Percentiles rank a stretch among this genome's conserved stretches.
Conservation (phyloP, 1,140 invertebrate species). For the Solen grandis region DNA sequence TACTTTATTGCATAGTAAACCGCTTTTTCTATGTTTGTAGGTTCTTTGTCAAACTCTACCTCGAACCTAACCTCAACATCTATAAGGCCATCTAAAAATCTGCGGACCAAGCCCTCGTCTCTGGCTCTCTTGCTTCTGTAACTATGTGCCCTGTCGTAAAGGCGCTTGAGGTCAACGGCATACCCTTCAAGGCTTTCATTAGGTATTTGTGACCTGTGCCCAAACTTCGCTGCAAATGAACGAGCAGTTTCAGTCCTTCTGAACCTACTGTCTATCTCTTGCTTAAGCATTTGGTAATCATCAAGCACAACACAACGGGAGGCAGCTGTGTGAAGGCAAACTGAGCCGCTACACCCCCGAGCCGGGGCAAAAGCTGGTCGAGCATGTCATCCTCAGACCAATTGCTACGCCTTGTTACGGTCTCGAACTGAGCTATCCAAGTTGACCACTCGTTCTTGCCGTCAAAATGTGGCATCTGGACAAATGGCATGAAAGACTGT, state of each 20-base stretch:
- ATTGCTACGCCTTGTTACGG: background rate
- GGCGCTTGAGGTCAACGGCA: slow-evolving; percentile 15
- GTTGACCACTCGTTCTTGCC: slow-evolving; percentile 4
- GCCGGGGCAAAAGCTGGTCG: slow-evolving; percentile 5
- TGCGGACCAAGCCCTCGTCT: slow-evolving; percentile 3
- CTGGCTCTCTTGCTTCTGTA: too few relatives aligned
- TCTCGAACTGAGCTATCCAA: slow-evolving; percentile 23
- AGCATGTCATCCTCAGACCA: slow-evolving; percentile 24
- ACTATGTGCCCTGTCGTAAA: too few relatives aligned
- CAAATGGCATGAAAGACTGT: too few relatives aligned
- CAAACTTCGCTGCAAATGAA: too few relatives aligned
- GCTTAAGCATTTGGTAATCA: slow-evolving; percentile 4
- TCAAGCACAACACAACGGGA: background rate
- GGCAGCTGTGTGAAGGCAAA: too few relatives aligned
- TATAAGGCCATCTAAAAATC: slow-evolving; percentile 23
- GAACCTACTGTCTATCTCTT: too few relatives aligned
- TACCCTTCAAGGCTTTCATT: slow-evolving; percentile 8
- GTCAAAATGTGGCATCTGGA: background rate
- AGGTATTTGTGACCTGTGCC: too few relatives aligned
- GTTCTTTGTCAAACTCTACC: slow-evolving; percentile 2
- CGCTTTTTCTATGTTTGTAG: slow-evolving; percentile 15
- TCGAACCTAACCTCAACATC: too few relatives aligned
- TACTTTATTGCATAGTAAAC: slow-evolving; percentile 10
- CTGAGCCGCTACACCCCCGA: too few relatives aligned
- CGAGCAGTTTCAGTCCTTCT: too few relatives aligned